These are phyloP conservation scores for Nasua narica DNA, from an alignment of 2,797 vertebrate species.

Conservation along the genomic window DNA sequence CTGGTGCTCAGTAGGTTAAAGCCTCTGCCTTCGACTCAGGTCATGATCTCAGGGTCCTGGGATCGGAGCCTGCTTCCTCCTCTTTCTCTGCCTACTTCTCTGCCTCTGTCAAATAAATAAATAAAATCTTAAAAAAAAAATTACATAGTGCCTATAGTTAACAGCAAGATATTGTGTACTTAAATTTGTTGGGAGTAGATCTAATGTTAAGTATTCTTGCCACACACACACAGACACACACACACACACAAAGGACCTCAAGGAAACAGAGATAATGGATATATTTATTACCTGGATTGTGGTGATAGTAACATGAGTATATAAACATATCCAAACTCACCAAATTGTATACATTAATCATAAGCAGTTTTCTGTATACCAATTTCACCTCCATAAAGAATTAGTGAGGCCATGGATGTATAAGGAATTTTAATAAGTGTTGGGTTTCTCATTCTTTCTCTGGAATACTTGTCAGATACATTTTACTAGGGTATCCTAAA, in stretches of 20 bases:
- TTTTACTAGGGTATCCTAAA: neutral
- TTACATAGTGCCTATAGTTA: neutral
- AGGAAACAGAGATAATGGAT: neutral
- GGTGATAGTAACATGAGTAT: neutral
- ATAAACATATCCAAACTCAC: neutral
- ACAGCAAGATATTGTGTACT: neutral
- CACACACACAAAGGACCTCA: neutral
- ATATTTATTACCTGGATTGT: neutral
- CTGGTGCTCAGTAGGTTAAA: no score
- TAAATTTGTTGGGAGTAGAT: neutral
- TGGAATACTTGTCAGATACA: neutral
- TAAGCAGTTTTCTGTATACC: neutral
- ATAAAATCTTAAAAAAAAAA: no score
- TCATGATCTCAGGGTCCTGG: no score
- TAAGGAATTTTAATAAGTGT: neutral
- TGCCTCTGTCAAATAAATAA: no score
- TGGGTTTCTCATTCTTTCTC: neutral
- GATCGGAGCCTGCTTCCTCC: no score
- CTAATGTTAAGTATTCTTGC: neutral
- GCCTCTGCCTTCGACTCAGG: no score
- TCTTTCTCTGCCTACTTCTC: no score
- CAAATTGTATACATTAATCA: neutral
- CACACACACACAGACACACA: neutral
- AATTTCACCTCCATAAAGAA: neutral
- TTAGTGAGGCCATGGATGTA: neutral